These are phyloP conservation scores for Passerculus sandwichensis DNA, from an alignment of 2,797 vertebrate species.

Conservation along the genomic window DNA sequence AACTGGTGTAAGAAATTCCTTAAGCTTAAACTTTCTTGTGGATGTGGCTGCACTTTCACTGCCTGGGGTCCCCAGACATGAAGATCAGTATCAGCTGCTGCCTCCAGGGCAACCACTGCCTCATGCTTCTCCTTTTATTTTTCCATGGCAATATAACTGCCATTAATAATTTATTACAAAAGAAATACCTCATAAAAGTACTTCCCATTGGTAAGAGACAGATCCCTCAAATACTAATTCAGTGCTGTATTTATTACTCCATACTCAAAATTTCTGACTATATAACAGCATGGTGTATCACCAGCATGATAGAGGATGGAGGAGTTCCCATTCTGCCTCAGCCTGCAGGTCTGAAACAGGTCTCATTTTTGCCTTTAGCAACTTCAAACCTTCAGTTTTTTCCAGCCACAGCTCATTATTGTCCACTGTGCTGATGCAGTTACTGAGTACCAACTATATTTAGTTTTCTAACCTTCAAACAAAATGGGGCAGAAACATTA, in stretches of 20 bases:
- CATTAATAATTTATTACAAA: neutral
- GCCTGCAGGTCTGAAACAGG: neutral
- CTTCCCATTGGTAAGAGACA: neutral
- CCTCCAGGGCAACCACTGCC: neutral
- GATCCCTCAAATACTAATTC: neutral
- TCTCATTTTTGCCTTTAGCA: neutral
- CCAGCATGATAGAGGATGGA: neutral
- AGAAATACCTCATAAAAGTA: neutral
- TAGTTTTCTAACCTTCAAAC: slow-evolving; percentile 57
- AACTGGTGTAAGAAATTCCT: neutral
- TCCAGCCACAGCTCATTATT: neutral
- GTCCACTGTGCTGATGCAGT: neutral
- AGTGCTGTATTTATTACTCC: neutral
- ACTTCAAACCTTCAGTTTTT: neutral
- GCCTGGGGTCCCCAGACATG: neutral
- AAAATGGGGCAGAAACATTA: slow-evolving; percentile 58
- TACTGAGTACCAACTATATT: slow-evolving; percentile 57
- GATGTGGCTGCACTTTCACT: neutral
- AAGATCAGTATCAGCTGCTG: neutral
- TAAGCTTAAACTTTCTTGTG: neutral
- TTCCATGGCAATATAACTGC: neutral
- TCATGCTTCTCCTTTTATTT: neutral
- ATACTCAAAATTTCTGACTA: neutral
- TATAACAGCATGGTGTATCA: neutral
- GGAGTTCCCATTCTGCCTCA: neutral